Evolutionary conservation across 2,797 vertebrate genomes (phyloP).

Genomic region (Clarias pachynema): DNA sequence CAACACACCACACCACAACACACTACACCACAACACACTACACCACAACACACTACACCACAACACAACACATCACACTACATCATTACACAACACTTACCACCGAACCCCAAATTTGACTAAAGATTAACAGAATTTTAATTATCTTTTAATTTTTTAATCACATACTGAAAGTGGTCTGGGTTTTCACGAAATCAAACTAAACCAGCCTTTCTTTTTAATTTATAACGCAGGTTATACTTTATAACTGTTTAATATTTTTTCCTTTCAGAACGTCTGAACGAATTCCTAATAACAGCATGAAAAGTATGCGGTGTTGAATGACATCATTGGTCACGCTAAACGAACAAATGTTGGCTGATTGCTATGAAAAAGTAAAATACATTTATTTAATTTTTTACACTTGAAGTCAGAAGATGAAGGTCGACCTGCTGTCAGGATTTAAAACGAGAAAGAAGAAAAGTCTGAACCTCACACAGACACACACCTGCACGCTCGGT

Average conservation of each 20-base stretch:
- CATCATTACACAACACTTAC: not conserved
- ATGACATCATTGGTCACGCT: not conserved
- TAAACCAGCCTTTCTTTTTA: not conserved
- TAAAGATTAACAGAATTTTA: not conserved
- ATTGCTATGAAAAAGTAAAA: not conserved
- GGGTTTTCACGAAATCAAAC: not conserved
- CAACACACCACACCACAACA: not conserved
- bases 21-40: not conserved
- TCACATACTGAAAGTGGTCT: not conserved
- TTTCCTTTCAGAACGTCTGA: not conserved
- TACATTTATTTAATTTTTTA: not conserved
- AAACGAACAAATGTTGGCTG: not conserved
- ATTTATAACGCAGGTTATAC: not conserved
- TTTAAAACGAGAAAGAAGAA: not conserved
- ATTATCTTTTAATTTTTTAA: not conserved
- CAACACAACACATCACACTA: no score
- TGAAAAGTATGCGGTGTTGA: not conserved
- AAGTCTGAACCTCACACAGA: not conserved
- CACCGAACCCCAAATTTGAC: not conserved
- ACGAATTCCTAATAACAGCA: not conserved
- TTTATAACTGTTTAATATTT: not conserved
- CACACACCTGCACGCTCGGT: not conserved
- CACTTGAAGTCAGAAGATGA: conserved; percentile 1
- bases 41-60: not conserved
- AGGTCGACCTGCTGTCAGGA: not conserved